These are phyloP conservation scores for Cynaeus angustus DNA, from an alignment of 2,888 invertebrate species.

Conservation along the genomic window DNA sequence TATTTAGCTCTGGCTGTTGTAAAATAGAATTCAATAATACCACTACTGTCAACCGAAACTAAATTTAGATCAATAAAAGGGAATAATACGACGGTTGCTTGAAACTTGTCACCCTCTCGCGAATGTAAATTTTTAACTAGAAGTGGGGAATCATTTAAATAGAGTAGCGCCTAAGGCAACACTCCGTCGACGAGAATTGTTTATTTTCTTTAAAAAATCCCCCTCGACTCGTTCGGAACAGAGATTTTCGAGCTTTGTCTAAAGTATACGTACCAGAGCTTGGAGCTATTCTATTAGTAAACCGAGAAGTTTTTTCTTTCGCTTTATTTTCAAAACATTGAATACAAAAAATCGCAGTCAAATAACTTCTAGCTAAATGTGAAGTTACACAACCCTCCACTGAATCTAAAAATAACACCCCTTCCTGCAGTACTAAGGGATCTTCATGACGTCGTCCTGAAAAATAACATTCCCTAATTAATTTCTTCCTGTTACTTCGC, in stretches of 20 bases:
- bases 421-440: slow-evolving; percentile 7
- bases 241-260: slow-evolving; percentile 22
- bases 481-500: background rate
- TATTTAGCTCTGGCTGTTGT: no score
- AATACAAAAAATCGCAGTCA: slow-evolving; percentile 30
- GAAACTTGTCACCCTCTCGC: slow-evolving; percentile 39
- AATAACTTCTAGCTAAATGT: slow-evolving; percentile 27
- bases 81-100: no score
- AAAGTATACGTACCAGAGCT: slow-evolving; percentile 13
- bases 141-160: slow-evolving; percentile 21
- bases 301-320: slow-evolving; percentile 15
- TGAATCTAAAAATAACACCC: slow-evolving; percentile 33
- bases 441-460: slow-evolving; percentile 4
- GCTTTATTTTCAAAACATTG: slow-evolving; percentile 8
- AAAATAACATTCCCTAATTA: slow-evolving; percentile 15
- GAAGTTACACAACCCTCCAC: slow-evolving; percentile 35
- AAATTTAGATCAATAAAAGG: slow-evolving; percentile 38
- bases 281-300: slow-evolving; percentile 10
- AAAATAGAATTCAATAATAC: slow-evolving; percentile 20
- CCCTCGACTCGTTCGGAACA: slow-evolving; percentile 27
- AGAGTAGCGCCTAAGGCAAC: slow-evolving; percentile 20
- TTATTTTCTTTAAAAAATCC: slow-evolving; percentile 30
- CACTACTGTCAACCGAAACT: slow-evolving; percentile 16
- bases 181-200: slow-evolving; percentile 18
- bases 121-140: slow-evolving; percentile 32